Evolutionary conservation across 2,113 vertebrate species (phyloP), one percentile per base, ranked within the genome.

Genomic region (Charadrius vociferus): DNA sequence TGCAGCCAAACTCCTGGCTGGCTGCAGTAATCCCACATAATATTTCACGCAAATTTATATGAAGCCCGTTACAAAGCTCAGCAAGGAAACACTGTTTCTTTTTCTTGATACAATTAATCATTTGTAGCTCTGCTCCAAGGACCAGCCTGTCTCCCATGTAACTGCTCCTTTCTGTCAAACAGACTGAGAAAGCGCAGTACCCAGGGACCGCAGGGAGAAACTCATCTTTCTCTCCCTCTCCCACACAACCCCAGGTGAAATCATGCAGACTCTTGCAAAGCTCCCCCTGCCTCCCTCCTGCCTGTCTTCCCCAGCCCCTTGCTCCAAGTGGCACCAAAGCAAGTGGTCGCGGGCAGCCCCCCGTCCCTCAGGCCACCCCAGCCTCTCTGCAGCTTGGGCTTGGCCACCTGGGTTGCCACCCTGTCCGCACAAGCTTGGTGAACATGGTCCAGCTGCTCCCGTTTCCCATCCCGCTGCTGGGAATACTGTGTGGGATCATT

Each of bases 1-100:
- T 67, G 34, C 63, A 82, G 59, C 95, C 67, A 1, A 59, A 82
- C 94, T 98, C 94, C 95, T 97, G 97, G 97, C 98, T 96, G 95
- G 95, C 96, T 95, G 90, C 22, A 91, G 79, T 95, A 97, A 98
- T 97, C 97, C 96, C 98, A 98, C 97, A 98, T 97, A 98, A 97
- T 98, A 98, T 98, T 98, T 98, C 97, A 98, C 36, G 39, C 96
- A 98, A 96, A 98, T 98, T 98, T 98, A 97, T 97, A 97, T 95
- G 97, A 98, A 97, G 75, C 88, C 91, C 30, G 3, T 96, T 97
- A 98, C 96, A 98, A 98, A 97, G 95, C 94, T 95, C 92, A 97
- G 95, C 93, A 94, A 97, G 96, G 92, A 97, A 93, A 96, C 80
- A 94, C 93, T 98, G 97, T 96, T 97, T 97, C 96, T 95, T 98